These are phyloP conservation scores for Apis cerana DNA, from an alignment of 1,140 invertebrate genomes.

Conservation along the genomic window DNA sequence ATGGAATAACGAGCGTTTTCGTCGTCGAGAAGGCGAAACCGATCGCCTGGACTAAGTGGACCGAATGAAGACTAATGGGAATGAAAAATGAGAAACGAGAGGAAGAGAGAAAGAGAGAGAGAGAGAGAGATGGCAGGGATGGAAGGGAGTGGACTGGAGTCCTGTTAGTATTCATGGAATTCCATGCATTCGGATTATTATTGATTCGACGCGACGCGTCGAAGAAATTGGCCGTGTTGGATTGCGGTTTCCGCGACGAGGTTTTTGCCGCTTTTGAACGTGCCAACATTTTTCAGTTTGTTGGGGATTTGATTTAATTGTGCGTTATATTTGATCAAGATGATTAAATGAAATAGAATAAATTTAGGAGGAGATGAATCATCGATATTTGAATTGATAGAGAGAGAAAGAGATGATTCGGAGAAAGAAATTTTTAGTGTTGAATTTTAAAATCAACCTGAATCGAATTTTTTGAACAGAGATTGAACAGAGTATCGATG, in stretches of 20 bases:
- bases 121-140: not conserved
- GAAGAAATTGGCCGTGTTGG: slow-evolving; percentile 42
- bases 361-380: no score
- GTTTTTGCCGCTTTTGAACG: slow-evolving; percentile 18
- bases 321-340: no score
- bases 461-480: no score
- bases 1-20: slow-evolving; percentile 47
- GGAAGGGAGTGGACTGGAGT: not conserved
- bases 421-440: no score
- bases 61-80: slow-evolving; percentile 50
- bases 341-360: no score
- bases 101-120: not conserved
- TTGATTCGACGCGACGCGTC: slow-evolving; percentile 42
- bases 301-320: not conserved
- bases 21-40: slow-evolving; percentile 44
- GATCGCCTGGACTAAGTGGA: slow-evolving; percentile 43
- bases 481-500: no score
- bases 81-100: slow-evolving; percentile 47
- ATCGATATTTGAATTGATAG: no score
- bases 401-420: no score
- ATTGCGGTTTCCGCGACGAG: slow-evolving; percentile 23
- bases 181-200: slow-evolving; percentile 52
- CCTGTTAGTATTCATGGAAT: slow-evolving; percentile 49
- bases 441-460: no score
- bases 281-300: not conserved